Conservation (phyloP, 2,797 vertebrate species). For the Scomberomorus guttatus region DNA sequence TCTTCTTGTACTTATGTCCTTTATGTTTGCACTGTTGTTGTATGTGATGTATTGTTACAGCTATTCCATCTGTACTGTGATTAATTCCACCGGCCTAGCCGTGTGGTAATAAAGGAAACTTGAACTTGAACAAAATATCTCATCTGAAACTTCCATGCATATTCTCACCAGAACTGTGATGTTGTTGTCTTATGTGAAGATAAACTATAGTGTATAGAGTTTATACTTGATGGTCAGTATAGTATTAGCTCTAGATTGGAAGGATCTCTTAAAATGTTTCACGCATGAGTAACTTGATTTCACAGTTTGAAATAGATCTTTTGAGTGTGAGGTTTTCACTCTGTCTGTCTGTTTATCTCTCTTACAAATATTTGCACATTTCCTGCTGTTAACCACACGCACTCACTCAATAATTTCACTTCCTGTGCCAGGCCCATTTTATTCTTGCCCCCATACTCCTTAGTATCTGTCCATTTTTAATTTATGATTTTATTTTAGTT, state of each 20-base stretch:
- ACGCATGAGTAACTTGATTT: not conserved
- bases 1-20: too few species aligned
- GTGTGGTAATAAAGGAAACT: too few species aligned
- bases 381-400: conserved; percentile 42
- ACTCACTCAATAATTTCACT: conserved; percentile 1
- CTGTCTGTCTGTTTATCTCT: conserved; percentile 2
- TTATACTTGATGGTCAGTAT: not conserved
- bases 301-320: conserved; percentile 1
- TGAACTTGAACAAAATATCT: too few species aligned
- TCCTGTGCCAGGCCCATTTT: not conserved
- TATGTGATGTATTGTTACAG: too few species aligned
- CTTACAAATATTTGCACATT: conserved; percentile 27
- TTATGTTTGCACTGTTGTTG: too few species aligned
- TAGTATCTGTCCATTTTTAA: not conserved
- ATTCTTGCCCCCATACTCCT: not conserved
- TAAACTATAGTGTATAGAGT: too few species aligned
- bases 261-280: not conserved
- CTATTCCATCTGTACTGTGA: too few species aligned
- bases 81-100: too few species aligned
- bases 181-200: too few species aligned
- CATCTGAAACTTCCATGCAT: too few species aligned
- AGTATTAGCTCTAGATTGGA: not conserved
- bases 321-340: not conserved
- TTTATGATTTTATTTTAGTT: not conserved
- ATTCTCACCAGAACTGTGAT: too few species aligned